Evolutionary conservation across 2,797 vertebrate species (phyloP).

Genomic region (Mionectes olivaceus): DNA sequence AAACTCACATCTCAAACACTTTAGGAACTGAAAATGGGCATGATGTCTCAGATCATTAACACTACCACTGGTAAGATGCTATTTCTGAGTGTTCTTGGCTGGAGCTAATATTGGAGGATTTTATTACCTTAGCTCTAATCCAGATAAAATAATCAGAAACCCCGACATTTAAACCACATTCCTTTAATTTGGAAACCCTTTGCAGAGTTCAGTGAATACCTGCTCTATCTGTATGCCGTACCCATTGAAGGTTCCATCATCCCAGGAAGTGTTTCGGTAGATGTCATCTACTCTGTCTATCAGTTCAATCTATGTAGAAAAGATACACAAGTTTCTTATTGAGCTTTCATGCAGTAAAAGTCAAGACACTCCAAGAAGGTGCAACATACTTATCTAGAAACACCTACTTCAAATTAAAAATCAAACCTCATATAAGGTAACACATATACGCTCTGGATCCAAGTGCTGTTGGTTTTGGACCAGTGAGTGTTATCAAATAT

Average conservation of each 20-base stretch:
- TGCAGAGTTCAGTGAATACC: conserved; percentile 75
- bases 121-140: neutral
- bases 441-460: neutral
- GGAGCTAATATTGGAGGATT: neutral
- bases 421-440: neutral
- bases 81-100: neutral
- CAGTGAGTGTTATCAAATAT: neutral
- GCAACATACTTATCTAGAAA: neutral
- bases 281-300: conserved; percentile 98
- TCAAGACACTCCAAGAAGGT: neutral
- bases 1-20: neutral
- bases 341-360: neutral
- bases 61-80: neutral
- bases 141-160: neutral
- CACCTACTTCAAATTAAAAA: neutral
- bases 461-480: neutral
- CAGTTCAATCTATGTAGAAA: conserved; percentile 88
- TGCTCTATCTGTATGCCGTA: conserved; percentile 98
- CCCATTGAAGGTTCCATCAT: conserved; percentile 83
- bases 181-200: neutral
- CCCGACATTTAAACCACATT: neutral
- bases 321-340: neutral
- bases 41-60: neutral
- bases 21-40: neutral
- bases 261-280: conserved; percentile 96